Evolutionary conservation across 2,113 vertebrate genomes (phyloP), one percentile per base, ranked within the genome.

Genomic region (Neoarius graeffei): DNA sequence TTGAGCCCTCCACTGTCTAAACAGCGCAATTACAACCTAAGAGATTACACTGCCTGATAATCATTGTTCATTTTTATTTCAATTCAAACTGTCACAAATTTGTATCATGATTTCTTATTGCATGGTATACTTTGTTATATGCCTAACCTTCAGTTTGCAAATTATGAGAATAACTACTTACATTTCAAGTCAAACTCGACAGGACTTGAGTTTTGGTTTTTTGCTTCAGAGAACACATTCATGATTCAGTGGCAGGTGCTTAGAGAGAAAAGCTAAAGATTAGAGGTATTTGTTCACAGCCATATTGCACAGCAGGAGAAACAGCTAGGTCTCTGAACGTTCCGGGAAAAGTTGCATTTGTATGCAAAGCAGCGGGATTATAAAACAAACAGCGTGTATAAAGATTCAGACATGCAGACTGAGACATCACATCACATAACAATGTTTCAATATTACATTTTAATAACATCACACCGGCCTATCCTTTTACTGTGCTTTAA

Each of bases 141-240:
- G 35, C 35, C 35, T 42, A 42, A 42, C 35, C 35, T 42, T 76
- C 73, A 83, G 54, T 3, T 14, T 25, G 27, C n/a, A 42, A 19
- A 50, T 56, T 54, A 25, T 48, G 23, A 88, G 59, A 42, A 56
- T 10, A 13, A 57, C n/a, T 11, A 42, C 56, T 23, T 74, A 67
- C 80, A 52, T 50, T 60, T 83, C 27, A 56, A 74, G 3, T 50
- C 14, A 20, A 83, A 60, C 25, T 57, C n/a, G 1, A 77, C 3
- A 8, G 56, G 69, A 48, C 6, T 14, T 6, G 7, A 10, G 6
- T 66, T 30, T 1, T 42, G 59, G 2, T 42, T 42, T 79, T 77
- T 66, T 57, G 86, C 87, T 84, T 76, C 87, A 66, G 81, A 84
- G 67, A 84, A 56, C 48, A 56, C 87, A 20, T 88, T 88, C 82